These are phyloP conservation scores for Geodia barretti DNA, from an alignment of 37 sponge, comb jelly and placozoan species.

Conservation along the genomic window DNA sequence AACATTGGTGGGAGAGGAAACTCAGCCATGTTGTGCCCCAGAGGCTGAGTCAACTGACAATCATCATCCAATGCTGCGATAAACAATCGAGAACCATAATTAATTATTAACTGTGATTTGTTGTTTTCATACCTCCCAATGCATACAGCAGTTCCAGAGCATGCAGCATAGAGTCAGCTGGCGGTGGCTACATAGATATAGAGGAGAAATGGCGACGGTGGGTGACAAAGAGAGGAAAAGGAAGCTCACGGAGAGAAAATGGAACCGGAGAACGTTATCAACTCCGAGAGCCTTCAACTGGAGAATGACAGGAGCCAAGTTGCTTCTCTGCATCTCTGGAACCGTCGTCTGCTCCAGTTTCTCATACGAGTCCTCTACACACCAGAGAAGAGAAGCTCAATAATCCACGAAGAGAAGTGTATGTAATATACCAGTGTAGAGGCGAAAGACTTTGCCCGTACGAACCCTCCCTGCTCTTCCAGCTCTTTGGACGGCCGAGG, in stretches of 20 bases:
- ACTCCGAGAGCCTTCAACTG: slow-evolving; percentile 92
- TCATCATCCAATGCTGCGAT: slow-evolving; percentile 71
- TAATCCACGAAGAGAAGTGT: background rate
- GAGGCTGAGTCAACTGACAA: slow-evolving; percentile 70
- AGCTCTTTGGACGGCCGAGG: slow-evolving; percentile 88
- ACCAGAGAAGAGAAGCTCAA: background rate
- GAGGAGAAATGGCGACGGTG: no score
- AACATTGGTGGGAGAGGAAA: slow-evolving; percentile 93
- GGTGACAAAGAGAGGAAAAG: background rate
- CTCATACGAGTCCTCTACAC: slow-evolving; percentile 57
- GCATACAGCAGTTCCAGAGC: slow-evolving; percentile 91
- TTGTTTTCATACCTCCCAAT: slow-evolving; percentile 75
- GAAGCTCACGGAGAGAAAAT: slow-evolving; percentile 83
- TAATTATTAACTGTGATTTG: background rate
- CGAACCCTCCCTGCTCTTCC: slow-evolving; percentile 92
- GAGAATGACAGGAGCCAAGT: slow-evolving; percentile 83
- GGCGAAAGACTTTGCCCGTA: slow-evolving; percentile 81
- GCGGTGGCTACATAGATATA: slow-evolving; percentile 68
- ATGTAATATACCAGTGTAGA: slow-evolving; percentile 58
- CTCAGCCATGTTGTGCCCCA: slow-evolving; percentile 90
- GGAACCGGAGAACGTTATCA: slow-evolving; percentile 88
- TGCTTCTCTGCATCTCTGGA: slow-evolving; percentile 83
- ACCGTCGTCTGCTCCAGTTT: slow-evolving; percentile 51
- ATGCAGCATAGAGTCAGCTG: slow-evolving; percentile 74
- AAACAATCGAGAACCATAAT: slow-evolving; percentile 10